These are phyloP conservation scores for Burhinus bistriatus DNA, from an alignment of 2,113 vertebrate genomes.

Conservation along the genomic window DNA sequence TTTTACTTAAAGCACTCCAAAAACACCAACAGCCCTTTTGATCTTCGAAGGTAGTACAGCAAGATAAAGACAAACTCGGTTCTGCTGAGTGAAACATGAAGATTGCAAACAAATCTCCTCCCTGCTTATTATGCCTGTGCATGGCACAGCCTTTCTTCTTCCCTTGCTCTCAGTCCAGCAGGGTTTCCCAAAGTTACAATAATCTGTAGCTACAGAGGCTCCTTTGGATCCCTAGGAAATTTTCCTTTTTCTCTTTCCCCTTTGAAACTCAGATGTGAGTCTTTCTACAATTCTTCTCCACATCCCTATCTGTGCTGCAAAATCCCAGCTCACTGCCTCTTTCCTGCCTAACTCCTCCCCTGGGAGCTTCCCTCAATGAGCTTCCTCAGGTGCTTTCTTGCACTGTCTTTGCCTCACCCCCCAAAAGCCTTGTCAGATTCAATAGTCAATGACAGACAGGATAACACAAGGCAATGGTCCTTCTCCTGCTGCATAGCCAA, in stretches of 20 bases:
- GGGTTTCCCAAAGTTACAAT: neutral
- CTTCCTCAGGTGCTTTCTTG: neutral
- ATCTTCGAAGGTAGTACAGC: neutral
- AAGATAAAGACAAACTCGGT: neutral
- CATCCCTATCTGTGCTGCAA: neutral
- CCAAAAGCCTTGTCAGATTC: neutral
- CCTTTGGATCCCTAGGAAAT: neutral
- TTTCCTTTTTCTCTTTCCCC: neutral
- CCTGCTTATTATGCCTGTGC: neutral
- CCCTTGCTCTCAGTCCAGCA: neutral
- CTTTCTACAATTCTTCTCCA: neutral
- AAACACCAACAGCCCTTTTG: neutral
- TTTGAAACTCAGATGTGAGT: neutral
- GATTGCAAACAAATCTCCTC: constrained; percentile 5
- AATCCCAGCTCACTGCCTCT: neutral
- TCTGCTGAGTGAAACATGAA: neutral
- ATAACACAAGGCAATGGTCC: neutral
- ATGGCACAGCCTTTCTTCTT: neutral
- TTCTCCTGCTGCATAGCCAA: neutral
- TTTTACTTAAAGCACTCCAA: neutral
- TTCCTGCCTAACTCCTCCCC: neutral
- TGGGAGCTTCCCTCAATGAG: neutral
- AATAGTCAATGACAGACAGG: neutral
- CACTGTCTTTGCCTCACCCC: neutral
- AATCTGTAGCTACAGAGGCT: neutral